Evolutionary conservation across 2,888 invertebrate species (phyloP), one percentile per base, ranked within the genome.

Genomic region (Drosophila mimetica): DNA sequence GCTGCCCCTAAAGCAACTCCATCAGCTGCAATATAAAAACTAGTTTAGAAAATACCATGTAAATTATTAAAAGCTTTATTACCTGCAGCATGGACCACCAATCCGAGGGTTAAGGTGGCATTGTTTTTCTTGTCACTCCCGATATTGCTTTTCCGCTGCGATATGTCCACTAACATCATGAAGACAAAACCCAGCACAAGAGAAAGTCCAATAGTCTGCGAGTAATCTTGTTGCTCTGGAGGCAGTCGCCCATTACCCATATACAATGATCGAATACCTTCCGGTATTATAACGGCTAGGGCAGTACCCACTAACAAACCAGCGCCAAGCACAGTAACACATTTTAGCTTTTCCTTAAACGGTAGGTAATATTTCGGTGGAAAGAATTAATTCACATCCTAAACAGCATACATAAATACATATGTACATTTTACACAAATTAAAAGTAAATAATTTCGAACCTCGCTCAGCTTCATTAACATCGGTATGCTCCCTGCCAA

Each of bases 1-100:
- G 99, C 99, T 1, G 99, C 99, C n/a, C 99, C 99, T 14, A 99
- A 92, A 0, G 99, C 99, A 11, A 99, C 95, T 2, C 99, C 99
- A 92, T 99, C 99, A 60, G 99, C 99, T 95, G 54, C 14, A 54
- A 39, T 9, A 36, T 6, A 18, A 18, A 14, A 13, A 11, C n/a
- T 1, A 2, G 16, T 22, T 6, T 22, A 2, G n/a, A 4, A 5
- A 16, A 22, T n/a, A 4, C 13, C 7, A 13, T n/a, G 3, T 7
- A 41, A 20, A 22, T 9, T 9, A 5, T 11, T 1, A 39, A n/a
- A n/a, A 32, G 4, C 11, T 1, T 30, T 2, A 2, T 14, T 88
- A 96, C 96, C 96, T 78, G 99, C 99, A 0, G 99, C 99, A 91
- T 99, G 99, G 0, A 99, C 99, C 0, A 99, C 98, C 4, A 99